Percentiles rank a stretch among this genome's conserved stretches.
Conservation (phyloP, 2,113 vertebrate genomes). For the Psilopsiagon aurifrons region DNA sequence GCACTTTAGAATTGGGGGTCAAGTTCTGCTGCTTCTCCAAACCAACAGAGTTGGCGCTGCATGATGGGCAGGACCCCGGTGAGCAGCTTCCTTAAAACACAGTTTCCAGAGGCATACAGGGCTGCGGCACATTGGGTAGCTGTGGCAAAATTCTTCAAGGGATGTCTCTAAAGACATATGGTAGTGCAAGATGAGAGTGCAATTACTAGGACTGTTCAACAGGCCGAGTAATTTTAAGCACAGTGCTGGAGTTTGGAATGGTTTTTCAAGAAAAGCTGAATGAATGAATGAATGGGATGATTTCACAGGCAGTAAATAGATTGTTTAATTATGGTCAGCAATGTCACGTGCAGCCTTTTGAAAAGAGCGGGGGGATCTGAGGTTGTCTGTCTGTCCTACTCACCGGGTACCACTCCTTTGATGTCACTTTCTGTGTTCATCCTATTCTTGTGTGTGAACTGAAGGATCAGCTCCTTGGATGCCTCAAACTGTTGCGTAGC, state of each 20-base stretch:
- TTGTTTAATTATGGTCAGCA: neutral
- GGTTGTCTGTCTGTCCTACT: constrained; percentile 15
- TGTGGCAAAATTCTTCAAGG: neutral
- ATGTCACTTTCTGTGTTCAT: constrained; percentile 82
- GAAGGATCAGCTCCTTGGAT: constrained; percentile 89
- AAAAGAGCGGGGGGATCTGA: neutral
- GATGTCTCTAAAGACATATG: neutral
- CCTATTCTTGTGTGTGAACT: constrained; percentile 85
- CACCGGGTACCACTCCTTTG: constrained; percentile 88
- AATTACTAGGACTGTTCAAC: neutral
- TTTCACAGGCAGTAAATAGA: neutral
- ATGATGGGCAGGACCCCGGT: neutral
- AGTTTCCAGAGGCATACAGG: neutral
- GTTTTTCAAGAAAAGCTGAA: neutral
- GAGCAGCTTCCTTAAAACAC: neutral
- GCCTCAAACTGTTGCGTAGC: constrained; percentile 92
- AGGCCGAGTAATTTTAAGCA: neutral
- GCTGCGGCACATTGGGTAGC: neutral
- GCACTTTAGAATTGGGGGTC: neutral
- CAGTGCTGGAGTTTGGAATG: neutral
- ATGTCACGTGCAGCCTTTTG: neutral
- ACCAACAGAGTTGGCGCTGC: neutral
- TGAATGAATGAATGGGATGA: neutral
- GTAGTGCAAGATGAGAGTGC: neutral
- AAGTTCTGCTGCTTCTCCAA: neutral